Evolutionary conservation across 2,797 vertebrate genomes (phyloP), one percentile per base, ranked within the genome.

Genomic region (Manis pentadactyla): DNA sequence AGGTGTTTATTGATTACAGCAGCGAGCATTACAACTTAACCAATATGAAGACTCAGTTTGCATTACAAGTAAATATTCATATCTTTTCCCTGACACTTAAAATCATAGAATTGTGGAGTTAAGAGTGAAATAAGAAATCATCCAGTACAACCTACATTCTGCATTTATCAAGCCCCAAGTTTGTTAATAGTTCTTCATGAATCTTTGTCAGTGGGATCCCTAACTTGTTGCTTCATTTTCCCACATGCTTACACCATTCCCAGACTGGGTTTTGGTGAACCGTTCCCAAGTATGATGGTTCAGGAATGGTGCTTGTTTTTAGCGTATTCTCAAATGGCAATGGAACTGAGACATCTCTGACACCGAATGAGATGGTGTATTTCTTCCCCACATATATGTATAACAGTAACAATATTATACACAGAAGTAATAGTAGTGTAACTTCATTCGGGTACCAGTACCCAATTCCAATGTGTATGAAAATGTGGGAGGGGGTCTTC

Each of bases 31-130:
- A 69, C 31, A 71, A 49, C 29, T 57, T 55, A 87, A 64, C 39
- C 63, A 64, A 92, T 42, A 59, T 3, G 51, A 92, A 92, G 42
- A 66, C 82, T 64, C 71, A 21, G 17, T 87, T 87, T 87, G 68
- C n/a, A 79, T 14, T 39, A 86, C 25, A 61, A 69, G 61, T 39
- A 95, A 88, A 91, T 11, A 91, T 34, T 59, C 17, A 34, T 82
- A 39, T 51, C 23, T 73, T 74, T 83, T 42, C 63, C 82, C 27
- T 71, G 57, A 68, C 2, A 51, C 5, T 75, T 77, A 87, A 93
- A 90, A 53, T 42, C n/a, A 79, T 37, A 93, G 64, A 66, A 95
- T 61, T 77, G 18, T 93, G 19, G 63, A 66, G 10, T 78, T 77
- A 86, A 46, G 57, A 55, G 49, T 14, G 53, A 87, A 83, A n/a